A percentile compares a stretch with the other conserved stretches of the same genome.
These are phyloP conservation scores for Myripristis murdjan DNA, from an alignment of 2,797 vertebrate species.

Conservation along the genomic window DNA sequence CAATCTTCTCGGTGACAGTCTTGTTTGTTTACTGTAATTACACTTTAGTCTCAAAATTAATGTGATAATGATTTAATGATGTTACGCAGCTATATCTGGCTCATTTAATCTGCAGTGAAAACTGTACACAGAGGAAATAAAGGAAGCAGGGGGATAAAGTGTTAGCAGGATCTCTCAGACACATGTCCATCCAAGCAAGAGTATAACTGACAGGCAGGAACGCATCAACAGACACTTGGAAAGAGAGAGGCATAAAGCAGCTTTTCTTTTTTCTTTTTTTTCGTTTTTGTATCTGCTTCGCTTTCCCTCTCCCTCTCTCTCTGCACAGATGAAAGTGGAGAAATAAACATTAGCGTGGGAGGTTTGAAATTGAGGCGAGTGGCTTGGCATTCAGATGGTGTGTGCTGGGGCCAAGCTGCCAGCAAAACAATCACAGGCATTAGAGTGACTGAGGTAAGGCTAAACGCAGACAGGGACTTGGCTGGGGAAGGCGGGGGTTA, in stretches of 20 bases:
- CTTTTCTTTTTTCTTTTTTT: slow-evolving; percentile 5
- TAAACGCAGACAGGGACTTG: slow-evolving; percentile 6
- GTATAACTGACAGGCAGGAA: slow-evolving; percentile 4
- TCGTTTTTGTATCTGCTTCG: neutral
- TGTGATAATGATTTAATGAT: too few species aligned
- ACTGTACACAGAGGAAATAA: neutral
- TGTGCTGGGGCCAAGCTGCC: slow-evolving; percentile 12
- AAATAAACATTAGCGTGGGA: slow-evolving; percentile 44
- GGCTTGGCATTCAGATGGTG: slow-evolving; percentile 49
- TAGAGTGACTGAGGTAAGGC: slow-evolving; percentile 10
- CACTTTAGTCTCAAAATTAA: too few species aligned
- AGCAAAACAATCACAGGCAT: slow-evolving; percentile 32
- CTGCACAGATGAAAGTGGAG: slow-evolving; percentile 33
- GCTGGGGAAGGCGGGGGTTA: too few species aligned
- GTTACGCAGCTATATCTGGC: too few species aligned
- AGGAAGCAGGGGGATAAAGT: neutral
- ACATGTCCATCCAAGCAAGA: neutral
- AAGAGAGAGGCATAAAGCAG: slow-evolving; percentile 13
- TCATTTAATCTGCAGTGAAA: too few species aligned
- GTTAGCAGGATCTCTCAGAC: slow-evolving; percentile 9
- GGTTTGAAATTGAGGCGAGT: slow-evolving; percentile 37
- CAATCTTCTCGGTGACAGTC: too few species aligned
- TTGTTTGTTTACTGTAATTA: too few species aligned
- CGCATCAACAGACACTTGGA: neutral
- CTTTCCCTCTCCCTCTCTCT: slow-evolving; percentile 15